These are phyloP conservation scores for Lithophane ornitopus DNA, from an alignment of 2,888 invertebrate genomes.

Conservation along the genomic window DNA sequence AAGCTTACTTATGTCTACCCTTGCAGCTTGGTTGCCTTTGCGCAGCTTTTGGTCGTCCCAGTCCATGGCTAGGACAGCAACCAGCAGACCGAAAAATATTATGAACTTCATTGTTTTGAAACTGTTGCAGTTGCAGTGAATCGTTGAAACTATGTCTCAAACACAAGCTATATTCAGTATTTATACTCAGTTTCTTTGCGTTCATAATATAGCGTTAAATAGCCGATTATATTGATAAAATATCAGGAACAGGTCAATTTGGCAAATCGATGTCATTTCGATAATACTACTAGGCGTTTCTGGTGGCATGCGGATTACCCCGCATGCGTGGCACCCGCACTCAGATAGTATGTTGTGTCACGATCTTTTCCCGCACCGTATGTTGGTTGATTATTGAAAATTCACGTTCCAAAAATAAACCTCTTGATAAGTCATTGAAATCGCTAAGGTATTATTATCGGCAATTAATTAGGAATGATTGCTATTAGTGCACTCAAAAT, in stretches of 20 bases:
- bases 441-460: neutral
- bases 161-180: neutral
- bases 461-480: neutral
- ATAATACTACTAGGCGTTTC: neutral
- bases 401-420: neutral
- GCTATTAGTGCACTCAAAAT: neutral
- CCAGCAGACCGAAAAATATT: slow-evolving; percentile 12
- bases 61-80: neutral
- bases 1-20: neutral
- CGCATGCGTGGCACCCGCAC: neutral
- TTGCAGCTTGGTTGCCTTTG: neutral
- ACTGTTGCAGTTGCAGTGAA: neutral
- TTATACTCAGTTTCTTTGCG: slow-evolving; percentile 2
- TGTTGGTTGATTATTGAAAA: neutral
- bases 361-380: neutral
- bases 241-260: slow-evolving; percentile 17
- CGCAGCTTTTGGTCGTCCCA: fast-evolving
- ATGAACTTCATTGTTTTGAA: slow-evolving; percentile 12
- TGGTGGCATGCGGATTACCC: neutral
- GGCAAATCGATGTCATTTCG: slow-evolving; percentile 7
- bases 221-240: neutral
- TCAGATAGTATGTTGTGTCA: neutral
- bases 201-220: neutral
- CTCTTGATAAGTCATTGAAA: neutral
- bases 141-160: neutral